phyloP scores from a whole-genome alignment of 2,797 vertebrate genomes.

The Echeneis naucrates region DNA sequence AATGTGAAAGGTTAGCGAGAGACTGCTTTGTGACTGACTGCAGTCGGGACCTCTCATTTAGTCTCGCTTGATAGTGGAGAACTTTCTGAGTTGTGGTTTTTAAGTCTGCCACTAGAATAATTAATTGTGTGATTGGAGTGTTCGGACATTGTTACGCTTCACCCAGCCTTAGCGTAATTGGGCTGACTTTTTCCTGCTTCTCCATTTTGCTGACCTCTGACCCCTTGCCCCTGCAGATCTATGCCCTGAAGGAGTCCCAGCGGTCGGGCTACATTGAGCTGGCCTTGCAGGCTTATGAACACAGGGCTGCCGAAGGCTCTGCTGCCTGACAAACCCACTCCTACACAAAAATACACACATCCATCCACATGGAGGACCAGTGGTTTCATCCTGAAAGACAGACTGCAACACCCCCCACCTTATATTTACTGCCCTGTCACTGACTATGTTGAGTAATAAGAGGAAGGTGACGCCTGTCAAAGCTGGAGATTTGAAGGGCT shows the following conservation, averaged over 20 bases:
- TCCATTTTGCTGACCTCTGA: slow-evolving; percentile 38
- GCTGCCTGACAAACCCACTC: slow-evolving; percentile 48
- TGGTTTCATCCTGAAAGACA: slow-evolving; percentile 6
- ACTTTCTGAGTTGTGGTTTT: slow-evolving; percentile 19
- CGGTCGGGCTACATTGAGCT: slow-evolving; percentile 90
- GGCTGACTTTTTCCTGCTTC: neutral
- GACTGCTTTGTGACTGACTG: slow-evolving; percentile 38
- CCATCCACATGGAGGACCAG: slow-evolving; percentile 1
- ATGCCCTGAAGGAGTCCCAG: slow-evolving; percentile 90
- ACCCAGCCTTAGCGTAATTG: neutral
- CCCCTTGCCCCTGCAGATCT: slow-evolving; percentile 82
- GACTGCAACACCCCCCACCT: neutral
- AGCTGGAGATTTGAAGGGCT: neutral
- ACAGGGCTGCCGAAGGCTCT: slow-evolving; percentile 71
- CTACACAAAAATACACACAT: neutral
- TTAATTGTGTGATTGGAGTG: slow-evolving; percentile 17
- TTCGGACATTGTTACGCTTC: neutral
- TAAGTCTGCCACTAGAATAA: slow-evolving; percentile 12
- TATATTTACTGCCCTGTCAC: slow-evolving; percentile 4
- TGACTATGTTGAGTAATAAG: neutral
- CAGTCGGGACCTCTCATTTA: slow-evolving; percentile 52
- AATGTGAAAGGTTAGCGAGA: slow-evolving; percentile 59
- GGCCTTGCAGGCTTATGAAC: slow-evolving; percentile 89
- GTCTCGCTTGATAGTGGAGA: slow-evolving; percentile 49
- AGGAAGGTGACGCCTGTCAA: neutral